phyloP scores from a whole-genome alignment of 2,797 vertebrate genomes.

The Parauchenoglanis punctatus region DNA sequence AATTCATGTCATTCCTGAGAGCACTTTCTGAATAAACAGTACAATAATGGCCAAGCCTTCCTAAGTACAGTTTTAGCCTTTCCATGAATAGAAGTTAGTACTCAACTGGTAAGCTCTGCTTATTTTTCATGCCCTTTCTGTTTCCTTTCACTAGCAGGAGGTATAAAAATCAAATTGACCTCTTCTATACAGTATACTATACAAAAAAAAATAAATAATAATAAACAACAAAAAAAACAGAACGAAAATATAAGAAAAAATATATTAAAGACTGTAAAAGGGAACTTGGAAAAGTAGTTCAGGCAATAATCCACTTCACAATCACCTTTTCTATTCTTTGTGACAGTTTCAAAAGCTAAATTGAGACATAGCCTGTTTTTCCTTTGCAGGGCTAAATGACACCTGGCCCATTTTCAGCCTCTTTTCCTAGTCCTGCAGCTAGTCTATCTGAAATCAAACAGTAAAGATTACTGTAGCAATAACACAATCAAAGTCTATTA shows the following conservation, averaged over 20 bases:
- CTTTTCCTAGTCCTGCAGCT: slow-evolving; percentile 22
- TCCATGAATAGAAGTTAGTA: not conserved
- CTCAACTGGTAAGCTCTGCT: not conserved
- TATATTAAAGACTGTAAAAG: not conserved
- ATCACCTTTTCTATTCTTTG: slow-evolving; percentile 37
- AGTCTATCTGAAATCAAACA: slow-evolving; percentile 7
- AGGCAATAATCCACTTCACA: slow-evolving; percentile 30
- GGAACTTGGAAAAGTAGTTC: slow-evolving; percentile 25
- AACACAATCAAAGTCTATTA: not conserved
- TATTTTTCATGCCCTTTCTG: not conserved
- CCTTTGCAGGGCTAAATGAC: slow-evolving; percentile 18
- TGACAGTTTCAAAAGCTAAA: slow-evolving; percentile 35
- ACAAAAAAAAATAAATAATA: not conserved
- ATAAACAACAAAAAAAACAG: not conserved
- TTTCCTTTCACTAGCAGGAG: not conserved
- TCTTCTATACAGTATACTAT: not conserved
- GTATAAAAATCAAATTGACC: not conserved
- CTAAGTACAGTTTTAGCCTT: not conserved
- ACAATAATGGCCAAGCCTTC: not conserved
- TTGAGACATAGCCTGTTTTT: slow-evolving; percentile 23
- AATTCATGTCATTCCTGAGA: not conserved
- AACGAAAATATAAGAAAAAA: not conserved
- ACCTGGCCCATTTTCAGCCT: slow-evolving; percentile 35
- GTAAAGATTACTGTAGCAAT: not conserved
- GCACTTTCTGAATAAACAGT: not conserved